phyloP scores from a whole-genome alignment of 2,113 vertebrate genomes.

The Egretta garzetta region DNA sequence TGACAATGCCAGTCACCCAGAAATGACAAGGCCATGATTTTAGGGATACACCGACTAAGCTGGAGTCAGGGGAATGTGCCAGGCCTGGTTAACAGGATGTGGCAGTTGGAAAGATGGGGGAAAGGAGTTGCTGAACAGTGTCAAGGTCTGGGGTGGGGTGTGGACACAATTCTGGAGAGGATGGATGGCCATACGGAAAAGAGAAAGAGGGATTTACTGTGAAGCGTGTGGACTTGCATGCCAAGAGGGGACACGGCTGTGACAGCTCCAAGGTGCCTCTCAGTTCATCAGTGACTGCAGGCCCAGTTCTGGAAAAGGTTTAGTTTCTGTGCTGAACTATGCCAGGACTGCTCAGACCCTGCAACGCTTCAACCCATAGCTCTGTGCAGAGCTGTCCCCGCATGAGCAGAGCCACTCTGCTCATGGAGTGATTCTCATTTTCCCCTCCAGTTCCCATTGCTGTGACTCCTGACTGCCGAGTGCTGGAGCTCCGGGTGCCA shows the following conservation, averaged over 20 bases:
- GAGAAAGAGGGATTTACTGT: neutral
- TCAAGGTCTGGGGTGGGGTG: neutral
- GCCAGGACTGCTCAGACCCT: neutral
- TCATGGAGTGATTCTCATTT: neutral
- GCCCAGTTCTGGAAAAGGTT: neutral
- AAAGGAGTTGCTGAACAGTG: too few relatives aligned
- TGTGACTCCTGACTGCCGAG: neutral
- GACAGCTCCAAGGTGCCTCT: neutral
- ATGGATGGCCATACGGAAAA: neutral
- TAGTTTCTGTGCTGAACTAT: too few relatives aligned
- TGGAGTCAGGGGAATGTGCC: neutral
- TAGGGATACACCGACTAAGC: neutral
- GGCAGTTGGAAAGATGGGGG: neutral
- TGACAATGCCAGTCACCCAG: neutral
- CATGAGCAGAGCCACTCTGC: too few relatives aligned
- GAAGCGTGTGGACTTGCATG: neutral
- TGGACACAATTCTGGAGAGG: neutral
- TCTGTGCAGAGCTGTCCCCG: fast-evolving
- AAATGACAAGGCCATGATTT: neutral
- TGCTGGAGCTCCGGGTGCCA: neutral
- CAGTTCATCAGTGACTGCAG: too few relatives aligned
- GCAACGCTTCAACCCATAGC: fast-evolving
- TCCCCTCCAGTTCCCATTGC: neutral
- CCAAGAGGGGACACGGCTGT: neutral
- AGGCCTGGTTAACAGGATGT: neutral